phyloP scores from a whole-genome alignment of 2,888 invertebrate species.

The Tortrix viridana region DNA sequence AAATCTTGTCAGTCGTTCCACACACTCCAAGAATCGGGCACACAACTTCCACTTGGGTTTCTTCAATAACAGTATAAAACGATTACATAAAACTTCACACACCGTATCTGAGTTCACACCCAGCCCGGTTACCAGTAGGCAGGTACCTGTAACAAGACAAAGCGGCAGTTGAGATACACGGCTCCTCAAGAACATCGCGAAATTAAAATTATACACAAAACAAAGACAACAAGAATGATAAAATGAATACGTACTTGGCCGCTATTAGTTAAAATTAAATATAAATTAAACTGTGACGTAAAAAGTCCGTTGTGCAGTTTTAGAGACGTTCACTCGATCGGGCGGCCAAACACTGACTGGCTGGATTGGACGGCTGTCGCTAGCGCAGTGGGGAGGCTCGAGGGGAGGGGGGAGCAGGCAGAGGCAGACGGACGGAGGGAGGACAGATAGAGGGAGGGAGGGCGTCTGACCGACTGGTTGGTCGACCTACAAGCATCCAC shows the following conservation, averaged over 20 bases:
- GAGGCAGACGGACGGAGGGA: constrained; percentile 66
- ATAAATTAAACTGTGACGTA: constrained; percentile 78
- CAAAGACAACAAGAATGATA: constrained; percentile 49
- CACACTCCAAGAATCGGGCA: constrained; percentile 41
- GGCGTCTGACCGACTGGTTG: constrained; percentile 81
- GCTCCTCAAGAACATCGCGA: constrained; percentile 38
- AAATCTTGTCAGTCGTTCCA: constrained; percentile 53
- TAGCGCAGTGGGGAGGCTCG: constrained; percentile 59
- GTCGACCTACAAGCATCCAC: constrained; percentile 80
- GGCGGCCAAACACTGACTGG: constrained; percentile 72
- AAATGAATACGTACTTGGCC: constrained; percentile 65
- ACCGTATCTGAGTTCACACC: constrained; percentile 81
- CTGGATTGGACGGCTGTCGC: constrained; percentile 46
- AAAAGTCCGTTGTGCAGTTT: constrained; percentile 54
- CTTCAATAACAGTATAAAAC: constrained; percentile 67
- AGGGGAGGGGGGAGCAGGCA: constrained; percentile 47
- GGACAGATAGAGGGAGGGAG: constrained; percentile 77
- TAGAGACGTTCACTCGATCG: constrained; percentile 52
- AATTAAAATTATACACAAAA: constrained; percentile 42
- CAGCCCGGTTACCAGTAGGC: constrained; percentile 75
- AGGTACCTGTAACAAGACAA: constrained; percentile 82
- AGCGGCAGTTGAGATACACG: constrained; percentile 69
- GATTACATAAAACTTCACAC: constrained; percentile 82
- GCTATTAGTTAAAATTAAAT: constrained; percentile 62
- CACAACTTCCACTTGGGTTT: constrained; percentile 62